Evolutionary conservation across 1,140 invertebrate species (phyloP).

Genomic region (Augochlora pura): DNA sequence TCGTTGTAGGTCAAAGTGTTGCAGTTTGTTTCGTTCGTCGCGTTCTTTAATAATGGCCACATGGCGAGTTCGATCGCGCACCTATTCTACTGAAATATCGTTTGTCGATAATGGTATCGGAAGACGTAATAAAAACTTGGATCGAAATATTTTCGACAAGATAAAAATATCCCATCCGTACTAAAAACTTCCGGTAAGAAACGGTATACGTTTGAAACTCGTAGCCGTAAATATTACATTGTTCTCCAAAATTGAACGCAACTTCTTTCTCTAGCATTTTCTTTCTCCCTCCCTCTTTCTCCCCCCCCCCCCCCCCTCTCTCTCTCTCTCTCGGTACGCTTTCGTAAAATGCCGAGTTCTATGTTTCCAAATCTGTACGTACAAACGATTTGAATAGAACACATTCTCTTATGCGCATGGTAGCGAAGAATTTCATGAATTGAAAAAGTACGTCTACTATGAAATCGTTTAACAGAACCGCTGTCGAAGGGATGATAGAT

Average conservation of each 20-base stretch:
- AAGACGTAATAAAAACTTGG: not conserved
- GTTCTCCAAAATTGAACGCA: not conserved
- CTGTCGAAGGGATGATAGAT: conserved; percentile 28
- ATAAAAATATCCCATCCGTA: conserved; percentile 11
- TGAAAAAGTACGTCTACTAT: too few species aligned
- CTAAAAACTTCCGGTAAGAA: conserved; percentile 4
- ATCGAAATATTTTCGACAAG: not conserved
- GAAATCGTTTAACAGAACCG: not conserved
- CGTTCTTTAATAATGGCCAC: not conserved
- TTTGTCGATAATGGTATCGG: conserved; percentile 11
- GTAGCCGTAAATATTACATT: conserved; percentile 4
- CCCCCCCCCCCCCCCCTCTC: too few species aligned
- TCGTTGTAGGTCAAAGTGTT: not conserved
- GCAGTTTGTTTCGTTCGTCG: not conserved
- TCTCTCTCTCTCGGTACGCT: too few species aligned
- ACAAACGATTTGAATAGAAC: too few species aligned
- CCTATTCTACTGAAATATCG: conserved; percentile 10
- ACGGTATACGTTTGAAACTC: not conserved
- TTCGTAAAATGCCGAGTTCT: too few species aligned
- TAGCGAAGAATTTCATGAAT: too few species aligned
- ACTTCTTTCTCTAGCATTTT: too few species aligned
- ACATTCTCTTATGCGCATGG: too few species aligned
- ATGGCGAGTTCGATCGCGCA: not conserved
- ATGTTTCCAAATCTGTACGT: too few species aligned
- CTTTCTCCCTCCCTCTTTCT: too few species aligned